These are phyloP conservation scores for Epistrophella euchroma DNA, from an alignment of 2,888 invertebrate species.

Conservation along the genomic window DNA sequence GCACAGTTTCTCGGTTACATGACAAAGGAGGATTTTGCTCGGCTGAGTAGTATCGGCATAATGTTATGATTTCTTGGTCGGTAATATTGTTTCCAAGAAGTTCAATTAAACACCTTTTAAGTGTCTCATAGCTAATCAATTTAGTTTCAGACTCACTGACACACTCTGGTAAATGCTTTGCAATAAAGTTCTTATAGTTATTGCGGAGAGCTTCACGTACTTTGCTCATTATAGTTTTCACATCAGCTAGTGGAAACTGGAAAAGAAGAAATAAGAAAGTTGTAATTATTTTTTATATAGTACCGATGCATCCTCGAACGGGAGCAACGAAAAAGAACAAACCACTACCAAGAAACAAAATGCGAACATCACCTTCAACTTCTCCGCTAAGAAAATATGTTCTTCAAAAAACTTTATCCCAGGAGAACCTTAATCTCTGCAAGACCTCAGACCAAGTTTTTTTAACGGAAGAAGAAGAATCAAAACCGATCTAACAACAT, in stretches of 20 bases:
- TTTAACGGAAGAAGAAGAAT: too few species aligned
- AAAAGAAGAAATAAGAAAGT: slow-evolving; percentile 8
- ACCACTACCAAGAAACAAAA: too few species aligned
- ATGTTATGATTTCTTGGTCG: slow-evolving; percentile 92
- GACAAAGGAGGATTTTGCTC: slow-evolving; percentile 84
- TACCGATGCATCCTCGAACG: too few species aligned
- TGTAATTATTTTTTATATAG: background rate
- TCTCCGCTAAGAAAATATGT: too few species aligned
- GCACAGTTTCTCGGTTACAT: slow-evolving; percentile 84
- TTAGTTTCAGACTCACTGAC: slow-evolving; percentile 75
- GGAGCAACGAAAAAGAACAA: too few species aligned
- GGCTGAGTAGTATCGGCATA: slow-evolving; percentile 89
- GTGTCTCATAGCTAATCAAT: slow-evolving; percentile 80
- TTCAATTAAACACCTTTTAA: slow-evolving; percentile 87
- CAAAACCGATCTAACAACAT: too few species aligned
- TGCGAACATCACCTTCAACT: too few species aligned
- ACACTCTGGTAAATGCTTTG: slow-evolving; percentile 86
- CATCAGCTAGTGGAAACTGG: slow-evolving; percentile 90
- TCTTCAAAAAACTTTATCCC: too few species aligned
- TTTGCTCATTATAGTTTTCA: slow-evolving; percentile 89
- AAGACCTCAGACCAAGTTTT: too few species aligned
- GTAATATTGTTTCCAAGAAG: slow-evolving; percentile 89
- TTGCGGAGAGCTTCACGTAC: slow-evolving; percentile 88
- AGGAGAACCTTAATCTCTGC: too few species aligned
- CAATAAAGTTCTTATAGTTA: slow-evolving; percentile 90